Evolutionary conservation across 64 coral and sea anemone species (phyloP), one percentile per base, ranked within the genome.

Genomic region (Dendrophyllia cribrosa): DNA sequence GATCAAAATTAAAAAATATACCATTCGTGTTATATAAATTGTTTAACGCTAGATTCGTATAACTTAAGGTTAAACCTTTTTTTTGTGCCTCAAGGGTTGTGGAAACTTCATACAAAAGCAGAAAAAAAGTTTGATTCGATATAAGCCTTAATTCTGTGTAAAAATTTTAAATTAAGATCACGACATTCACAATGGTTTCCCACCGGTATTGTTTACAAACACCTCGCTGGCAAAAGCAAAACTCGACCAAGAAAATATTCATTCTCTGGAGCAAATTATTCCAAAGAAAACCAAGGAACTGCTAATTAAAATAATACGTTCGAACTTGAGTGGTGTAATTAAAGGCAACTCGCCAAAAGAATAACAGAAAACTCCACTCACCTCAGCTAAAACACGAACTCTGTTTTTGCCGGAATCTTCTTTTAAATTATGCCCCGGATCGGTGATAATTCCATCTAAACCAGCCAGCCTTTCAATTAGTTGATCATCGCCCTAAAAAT

Each of bases 401-500:
- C 83, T 89, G 16, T 93, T 96, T 22, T 87, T 87, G 15, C 75
- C 90, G 9, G 90, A 92, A 48, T 96, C 94, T 71, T 90, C 91
- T 63, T 96, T 96, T 53, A 96, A 68, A 59, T 77, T 80, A 51
- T 86, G 73, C 24, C 75, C 87, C 14, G 94, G 81, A 12, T 99
- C 97, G 6, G 91, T 91, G 79, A 96, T 99, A 45, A 99, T 96
- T 13, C 97, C 97, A 93, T 99, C 97, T 51, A 99, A 76, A 5
- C 94, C 94, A 43, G 94, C 83, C 43, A 99, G 94, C 65, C 94
- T 96, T 82, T 99, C 94, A 79, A 99, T 88, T 13, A 96, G 74
- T 44, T 99, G 91, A 16, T 99, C 94, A 68, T 99, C 97, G 3
- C 94, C 97, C 97, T 99, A 55, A 63, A 91, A 92, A 65, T 84